phyloP scores from a whole-genome alignment of 1,140 invertebrate genomes.

The Bombus picipes region DNA sequence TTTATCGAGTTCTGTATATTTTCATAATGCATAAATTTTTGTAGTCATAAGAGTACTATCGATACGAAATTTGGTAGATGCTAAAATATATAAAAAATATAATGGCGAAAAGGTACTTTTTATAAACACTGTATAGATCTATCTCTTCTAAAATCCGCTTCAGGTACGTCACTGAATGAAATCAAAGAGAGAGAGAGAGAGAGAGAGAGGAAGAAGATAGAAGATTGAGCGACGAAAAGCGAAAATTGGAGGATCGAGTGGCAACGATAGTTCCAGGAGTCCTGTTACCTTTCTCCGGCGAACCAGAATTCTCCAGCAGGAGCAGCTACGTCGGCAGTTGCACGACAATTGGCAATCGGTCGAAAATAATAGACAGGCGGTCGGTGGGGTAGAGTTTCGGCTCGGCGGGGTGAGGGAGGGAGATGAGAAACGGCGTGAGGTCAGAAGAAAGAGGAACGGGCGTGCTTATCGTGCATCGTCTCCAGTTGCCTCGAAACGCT shows the following conservation, averaged over 20 bases:
- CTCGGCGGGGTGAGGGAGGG: conserved; percentile 13
- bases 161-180: background rate
- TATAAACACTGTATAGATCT: too few relatives aligned
- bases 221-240: background rate
- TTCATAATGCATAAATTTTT: too few relatives aligned
- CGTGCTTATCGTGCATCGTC: conserved; percentile 83
- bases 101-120: too few relatives aligned
- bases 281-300: background rate
- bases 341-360: conserved; percentile 66
- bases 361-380: conserved; percentile 61
- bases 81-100: too few relatives aligned
- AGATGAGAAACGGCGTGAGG: conserved; percentile 63
- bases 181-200: background rate
- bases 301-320: conserved; percentile 25
- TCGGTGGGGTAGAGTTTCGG: conserved; percentile 23
- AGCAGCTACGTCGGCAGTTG: conserved; percentile 57
- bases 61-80: too few relatives aligned
- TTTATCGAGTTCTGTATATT: too few relatives aligned
- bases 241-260: conserved; percentile 22
- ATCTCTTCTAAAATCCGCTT: background rate
- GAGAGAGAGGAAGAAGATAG: background rate
- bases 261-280: background rate
- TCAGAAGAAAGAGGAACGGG: conserved; percentile 77
- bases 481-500: conserved; percentile 73
- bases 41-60: too few relatives aligned